phyloP scores from a whole-genome alignment of 2,113 vertebrate species.

The Anoplopoma fimbria region DNA sequence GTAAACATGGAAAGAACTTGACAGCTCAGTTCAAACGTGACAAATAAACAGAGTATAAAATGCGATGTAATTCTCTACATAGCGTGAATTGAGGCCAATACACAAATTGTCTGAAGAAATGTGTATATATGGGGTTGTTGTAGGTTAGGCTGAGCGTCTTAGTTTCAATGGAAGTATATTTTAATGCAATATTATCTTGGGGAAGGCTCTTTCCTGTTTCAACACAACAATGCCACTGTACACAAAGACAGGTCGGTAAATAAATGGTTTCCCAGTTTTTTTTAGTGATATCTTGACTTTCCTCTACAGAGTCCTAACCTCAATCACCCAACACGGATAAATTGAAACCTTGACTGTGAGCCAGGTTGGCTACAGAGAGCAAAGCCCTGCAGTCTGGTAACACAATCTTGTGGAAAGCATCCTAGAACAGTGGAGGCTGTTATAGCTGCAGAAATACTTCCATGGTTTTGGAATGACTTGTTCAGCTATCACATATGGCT shows the following conservation, averaged over 20 bases:
- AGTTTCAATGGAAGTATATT: neutral
- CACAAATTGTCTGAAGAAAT: no score
- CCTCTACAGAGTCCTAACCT: neutral
- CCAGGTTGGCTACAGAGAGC: neutral
- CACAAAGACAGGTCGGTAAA: neutral
- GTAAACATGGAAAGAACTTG: neutral
- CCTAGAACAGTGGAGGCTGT: neutral
- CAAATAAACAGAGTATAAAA: no score
- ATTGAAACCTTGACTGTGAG: neutral
- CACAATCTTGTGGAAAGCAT: neutral
- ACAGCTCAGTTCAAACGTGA: neutral
- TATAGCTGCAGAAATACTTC: neutral
- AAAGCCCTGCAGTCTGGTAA: neutral
- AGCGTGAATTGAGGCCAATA: no score
- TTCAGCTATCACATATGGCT: neutral
- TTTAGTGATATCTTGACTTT: neutral
- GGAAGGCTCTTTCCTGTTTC: no score
- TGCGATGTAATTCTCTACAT: no score
- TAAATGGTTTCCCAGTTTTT: neutral
- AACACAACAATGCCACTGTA: neutral
- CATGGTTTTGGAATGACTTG: neutral
- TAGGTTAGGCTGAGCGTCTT: no score
- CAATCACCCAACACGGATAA: neutral
- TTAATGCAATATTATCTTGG: neutral
- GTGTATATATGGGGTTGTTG: no score